These are phyloP conservation scores for Panulirus ornatus DNA, from an alignment of 1,140 invertebrate species.

Conservation along the genomic window DNA sequence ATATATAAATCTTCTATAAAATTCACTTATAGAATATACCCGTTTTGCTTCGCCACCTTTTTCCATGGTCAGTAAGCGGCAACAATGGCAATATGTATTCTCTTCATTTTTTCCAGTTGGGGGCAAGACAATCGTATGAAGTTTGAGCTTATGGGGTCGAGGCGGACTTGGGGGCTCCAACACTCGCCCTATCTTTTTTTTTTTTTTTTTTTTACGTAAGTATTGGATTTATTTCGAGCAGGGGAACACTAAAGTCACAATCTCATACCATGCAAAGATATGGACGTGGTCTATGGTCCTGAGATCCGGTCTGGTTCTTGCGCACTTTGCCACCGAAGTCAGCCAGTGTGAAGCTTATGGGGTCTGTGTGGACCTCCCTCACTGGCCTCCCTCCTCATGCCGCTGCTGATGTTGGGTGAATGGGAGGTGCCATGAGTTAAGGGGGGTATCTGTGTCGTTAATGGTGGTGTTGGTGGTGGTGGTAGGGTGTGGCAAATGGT, in stretches of 20 bases:
- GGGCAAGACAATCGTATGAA: too few species aligned
- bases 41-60: not conserved
- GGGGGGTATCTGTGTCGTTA: too few species aligned
- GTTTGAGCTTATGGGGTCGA: not conserved
- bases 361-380: not conserved
- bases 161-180: not conserved
- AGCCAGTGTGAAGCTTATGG: conserved; percentile 1
- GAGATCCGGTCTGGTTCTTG: not conserved
- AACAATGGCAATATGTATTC: not conserved
- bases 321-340: not conserved
- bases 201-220: not conserved
- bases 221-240: not conserved
- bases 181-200: too few species aligned
- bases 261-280: not conserved
- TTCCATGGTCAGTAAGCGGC: not conserved
- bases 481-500: too few species aligned
- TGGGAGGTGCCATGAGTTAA: too few species aligned
- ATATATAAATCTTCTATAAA: not conserved
- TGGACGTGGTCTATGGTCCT: not conserved
- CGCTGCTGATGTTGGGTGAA: not conserved
- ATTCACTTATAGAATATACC: not conserved
- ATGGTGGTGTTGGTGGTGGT: too few species aligned
- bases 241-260: not conserved
- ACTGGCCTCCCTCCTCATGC: not conserved
- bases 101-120: too few species aligned